Base-by-base conservation (phyloP, 2,113 vertebrate genomes). In the Clarias magur region DNA sequence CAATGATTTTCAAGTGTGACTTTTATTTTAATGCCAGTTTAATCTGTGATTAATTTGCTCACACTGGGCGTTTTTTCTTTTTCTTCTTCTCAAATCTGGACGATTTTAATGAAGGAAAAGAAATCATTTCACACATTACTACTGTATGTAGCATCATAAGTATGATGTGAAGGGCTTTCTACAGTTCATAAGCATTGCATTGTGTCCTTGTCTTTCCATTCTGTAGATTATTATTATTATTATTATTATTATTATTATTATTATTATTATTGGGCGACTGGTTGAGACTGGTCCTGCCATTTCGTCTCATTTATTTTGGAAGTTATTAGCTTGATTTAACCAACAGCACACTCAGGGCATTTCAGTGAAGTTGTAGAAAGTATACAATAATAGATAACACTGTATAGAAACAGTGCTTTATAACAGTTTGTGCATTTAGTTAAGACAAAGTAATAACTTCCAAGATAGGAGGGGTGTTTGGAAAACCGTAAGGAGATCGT, bases 1-100 rank as follows among this genome's bases (percentile, higher is more conserved):
- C 65, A 30, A 76, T 2, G 65, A 25, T 84, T 54, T 79, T 86
- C 73, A 67, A 90, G 90, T 67, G 80, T 78, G 82, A 92, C 83
- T 82, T 88, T 89, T 17, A 82, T 63, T 83, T 73, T 48, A 73
- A 85, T 23, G 38, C 84, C 88, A 89, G 83, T 90, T 89, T 88
- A 6, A 70, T 90, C 82, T 88, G n/a, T 87, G 78, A 85, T 70
- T 38, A 48, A 80, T 86, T 80, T 67, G 19, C n/a, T 72, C 27
- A 34, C 25, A 72, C n/a, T 48, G 1, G 19, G 53, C 76, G 4
- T 60, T 27, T 38, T 8, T 72, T 38, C 75, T 34, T 34, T 34
- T 34, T 34, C 34, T 38, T 38, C 34, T 34, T 34, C 12, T 70
- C 38, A 2, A 54, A 68, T 62, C 23, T 3, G 19, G 30, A 48